Evolutionary conservation across 2,797 vertebrate genomes (phyloP), one percentile per base, ranked within the genome.

Genomic region (Sphenopsis melanotis): DNA sequence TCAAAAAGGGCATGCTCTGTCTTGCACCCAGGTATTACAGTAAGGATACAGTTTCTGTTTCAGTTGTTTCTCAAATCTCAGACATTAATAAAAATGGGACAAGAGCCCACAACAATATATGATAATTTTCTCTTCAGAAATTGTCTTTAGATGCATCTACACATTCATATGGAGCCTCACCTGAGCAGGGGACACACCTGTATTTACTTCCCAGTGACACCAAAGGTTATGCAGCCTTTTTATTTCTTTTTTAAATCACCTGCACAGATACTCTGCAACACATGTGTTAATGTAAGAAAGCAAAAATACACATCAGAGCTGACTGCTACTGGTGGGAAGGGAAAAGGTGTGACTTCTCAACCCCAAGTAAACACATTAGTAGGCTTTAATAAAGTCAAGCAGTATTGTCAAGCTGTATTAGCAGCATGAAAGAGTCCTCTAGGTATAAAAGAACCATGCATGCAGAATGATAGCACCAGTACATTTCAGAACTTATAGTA

Each of bases 1-100:
- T 66, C 36, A 63, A 34, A 74, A 93, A 71, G 3, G 15, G 32
- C 0, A 0, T 1, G 1, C 16, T 78, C 61, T 77, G 18, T 26
- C 22, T 53, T 53, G 66, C 1, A 9, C 18, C 4, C 41, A 65
- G 15, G 32, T 55, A 75, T 30, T 22, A 37, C 2, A 52, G 17
- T 17, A 56, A 84, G 39, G 36, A 83, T 18, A 21, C 3, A 29
- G 4, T 8, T 82, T 68, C 56, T 71, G 12, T 52, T 77, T 50
- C 61, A 64, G 16, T 13, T 46, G 11, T 78, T 83, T 78, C 46
- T 75, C 50, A 56, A 37, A 83, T 64, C n/a, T 52, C 29, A 26
- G 39, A 44, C 26, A 47, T 34, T 6, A 72, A 42, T 22, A 83
- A 75, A 78, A 90, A 81, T 4, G 5, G 12, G 53, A 59, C 18